These are phyloP conservation scores for Acleris holmiana DNA, from an alignment of 2,888 invertebrate species.

Conservation along the genomic window DNA sequence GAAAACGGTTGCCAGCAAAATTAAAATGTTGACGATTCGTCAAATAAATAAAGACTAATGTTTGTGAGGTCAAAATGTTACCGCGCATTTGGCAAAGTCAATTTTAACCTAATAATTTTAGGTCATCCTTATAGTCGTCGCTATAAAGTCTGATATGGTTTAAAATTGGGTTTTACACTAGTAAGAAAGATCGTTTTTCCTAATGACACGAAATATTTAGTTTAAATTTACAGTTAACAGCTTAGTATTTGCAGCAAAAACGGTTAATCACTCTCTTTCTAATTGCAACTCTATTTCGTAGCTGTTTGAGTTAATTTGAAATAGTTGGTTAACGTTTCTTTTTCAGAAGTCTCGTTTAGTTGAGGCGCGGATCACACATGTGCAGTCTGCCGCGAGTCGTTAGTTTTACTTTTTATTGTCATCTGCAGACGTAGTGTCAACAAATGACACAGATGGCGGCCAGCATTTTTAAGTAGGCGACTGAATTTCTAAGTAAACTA, in stretches of 20 bases:
- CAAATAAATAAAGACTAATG: slow-evolving; percentile 67
- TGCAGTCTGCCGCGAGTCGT: slow-evolving; percentile 67
- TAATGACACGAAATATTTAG: slow-evolving; percentile 73
- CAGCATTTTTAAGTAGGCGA: slow-evolving; percentile 45
- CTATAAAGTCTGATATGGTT: slow-evolving; percentile 45
- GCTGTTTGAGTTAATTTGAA: slow-evolving; percentile 33
- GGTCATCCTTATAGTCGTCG: slow-evolving; percentile 32
- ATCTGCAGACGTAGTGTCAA: slow-evolving; percentile 69
- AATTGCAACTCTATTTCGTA: slow-evolving; percentile 46
- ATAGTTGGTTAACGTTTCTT: slow-evolving; percentile 45
- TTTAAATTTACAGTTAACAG: slow-evolving; percentile 59
- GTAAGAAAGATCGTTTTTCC: slow-evolving; percentile 43
- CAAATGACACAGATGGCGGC: slow-evolving; percentile 73
- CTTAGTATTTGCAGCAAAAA: slow-evolving; percentile 45
- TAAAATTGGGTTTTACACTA: slow-evolving; percentile 1
- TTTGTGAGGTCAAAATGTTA: slow-evolving; percentile 60
- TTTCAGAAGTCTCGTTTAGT: slow-evolving; percentile 42
- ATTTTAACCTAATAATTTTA: slow-evolving; percentile 43
- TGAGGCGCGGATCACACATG: slow-evolving; percentile 70
- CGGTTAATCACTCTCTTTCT: slow-evolving; percentile 28
- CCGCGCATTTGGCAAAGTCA: slow-evolving; percentile 16
- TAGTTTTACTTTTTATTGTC: slow-evolving; percentile 65
- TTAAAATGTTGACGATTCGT: slow-evolving; percentile 63
- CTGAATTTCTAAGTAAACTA: slow-evolving; percentile 39
- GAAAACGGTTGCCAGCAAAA: slow-evolving; percentile 49